phyloP scores from a whole-genome alignment of 1,140 invertebrate genomes.

The Carposina sasakii region DNA sequence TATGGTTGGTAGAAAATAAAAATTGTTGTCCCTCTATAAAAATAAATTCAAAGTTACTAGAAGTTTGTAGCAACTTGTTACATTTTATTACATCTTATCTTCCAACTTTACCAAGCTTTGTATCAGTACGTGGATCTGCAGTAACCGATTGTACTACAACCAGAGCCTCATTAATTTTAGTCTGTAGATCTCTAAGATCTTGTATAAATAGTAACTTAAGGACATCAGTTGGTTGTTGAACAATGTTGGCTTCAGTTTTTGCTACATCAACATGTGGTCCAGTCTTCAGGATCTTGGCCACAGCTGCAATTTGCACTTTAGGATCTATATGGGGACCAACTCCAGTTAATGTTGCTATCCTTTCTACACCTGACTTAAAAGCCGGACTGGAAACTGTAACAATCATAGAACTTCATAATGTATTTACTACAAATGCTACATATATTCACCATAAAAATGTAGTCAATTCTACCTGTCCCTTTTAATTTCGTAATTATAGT shows the following conservation, averaged over 20 bases:
- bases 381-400: constrained; percentile 86
- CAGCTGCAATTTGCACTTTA: constrained; percentile 63
- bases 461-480: no score
- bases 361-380: constrained; percentile 86
- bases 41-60: no score
- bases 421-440: no score
- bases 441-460: no score
- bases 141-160: constrained; percentile 94
- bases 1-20: no score
- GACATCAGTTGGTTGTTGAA: constrained; percentile 79
- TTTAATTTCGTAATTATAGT: no score
- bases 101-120: constrained; percentile 94
- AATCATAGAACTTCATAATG: no score
- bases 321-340: constrained; percentile 64
- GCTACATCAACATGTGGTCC: constrained; percentile 87
- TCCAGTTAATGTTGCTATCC: constrained; percentile 50
- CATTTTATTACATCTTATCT: no score
- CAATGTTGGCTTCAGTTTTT: constrained; percentile 73
- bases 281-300: constrained; percentile 87
- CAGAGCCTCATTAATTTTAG: constrained; percentile 94
- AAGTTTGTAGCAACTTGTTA: no score
- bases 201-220: constrained; percentile 92
- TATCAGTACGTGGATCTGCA: constrained; percentile 98
- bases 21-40: no score
- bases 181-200: constrained; percentile 93